Evolutionary conservation across 2,888 invertebrate species (phyloP), one percentile per base, ranked within the genome.

Genomic region (Drosophila kuntzei): DNA sequence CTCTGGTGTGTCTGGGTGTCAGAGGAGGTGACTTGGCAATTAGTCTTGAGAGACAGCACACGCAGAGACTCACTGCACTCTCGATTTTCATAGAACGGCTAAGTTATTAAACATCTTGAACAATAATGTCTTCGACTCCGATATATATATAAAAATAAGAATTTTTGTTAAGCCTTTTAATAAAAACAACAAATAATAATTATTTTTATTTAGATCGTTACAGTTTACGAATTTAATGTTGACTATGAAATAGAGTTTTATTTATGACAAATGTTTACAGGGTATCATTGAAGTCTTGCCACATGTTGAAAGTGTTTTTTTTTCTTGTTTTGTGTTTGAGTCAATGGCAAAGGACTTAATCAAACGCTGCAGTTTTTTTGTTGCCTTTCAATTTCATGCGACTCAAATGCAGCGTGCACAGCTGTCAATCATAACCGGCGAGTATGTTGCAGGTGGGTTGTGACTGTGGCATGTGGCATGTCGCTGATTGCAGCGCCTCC

Each of bases 391-490:
- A 71, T 71, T 76, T 65, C 61, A 80, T 83, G 76, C 59, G 79
- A 79, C 72, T 84, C 79, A 62, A 79, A 82, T 79, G 88, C 82
- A 85, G 69, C 81, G 65, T 39, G 41, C 71, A 71, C 68, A 76
- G 82, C 87, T 88, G 89, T 89, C 87, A 87, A 87, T 89, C 87
- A 88, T 68, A 76, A 65, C 53, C 62, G 46, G 22, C 16, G 44
- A 9, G 27, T 27, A 5, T 59, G 59, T 36, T 39, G 51, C 43
- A 51, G 59, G 34, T 55, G 55, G 57, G 46, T 46, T 39, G 27
- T 27, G 25, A 25, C 22, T 9, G 25, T 43, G 43, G 63, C 66
- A 49, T 54, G 67, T 53, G 58, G 63, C 67, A 49, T 70, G 54
- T 44, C 62, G 62, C 82, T 71, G 84, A 83, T 76, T 83, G 82